Conservation (phyloP, 2,797 vertebrate genomes). For the Iguana delicatissima region DNA sequence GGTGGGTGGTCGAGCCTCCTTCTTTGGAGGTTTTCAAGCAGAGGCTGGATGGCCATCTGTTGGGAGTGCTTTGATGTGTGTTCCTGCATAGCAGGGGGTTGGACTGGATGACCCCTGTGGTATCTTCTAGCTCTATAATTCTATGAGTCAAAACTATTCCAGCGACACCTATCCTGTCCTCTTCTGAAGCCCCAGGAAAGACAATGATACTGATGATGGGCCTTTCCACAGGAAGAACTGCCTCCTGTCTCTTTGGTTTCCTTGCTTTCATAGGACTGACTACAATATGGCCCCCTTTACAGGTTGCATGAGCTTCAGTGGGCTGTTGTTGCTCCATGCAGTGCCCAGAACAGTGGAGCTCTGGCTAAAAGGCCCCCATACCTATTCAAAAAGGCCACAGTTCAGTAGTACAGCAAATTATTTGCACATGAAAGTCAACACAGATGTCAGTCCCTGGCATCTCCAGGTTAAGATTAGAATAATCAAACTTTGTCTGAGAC, state of each 20-base stretch:
- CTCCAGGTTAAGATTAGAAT: neutral
- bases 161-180: neutral
- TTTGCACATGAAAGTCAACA: neutral
- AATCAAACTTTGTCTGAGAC: neutral
- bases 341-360: neutral
- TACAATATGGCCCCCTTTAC: neutral
- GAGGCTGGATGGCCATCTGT: no score
- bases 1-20: no score
- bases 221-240: neutral
- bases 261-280: neutral
- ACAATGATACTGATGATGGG: neutral
- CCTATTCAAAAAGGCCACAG: neutral
- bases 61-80: no score
- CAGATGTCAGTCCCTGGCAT: neutral
- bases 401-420: neutral
- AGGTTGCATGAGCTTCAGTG: neutral
- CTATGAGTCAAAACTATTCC: neutral
- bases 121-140: no score
- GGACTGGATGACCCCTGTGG: no score
- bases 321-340: neutral
- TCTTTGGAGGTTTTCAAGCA: no score
- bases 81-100: no score
- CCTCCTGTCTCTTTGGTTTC: neutral
- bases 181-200: neutral
- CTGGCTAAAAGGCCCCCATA: neutral